Percentiles rank a stretch among this genome's conserved stretches.
Conservation (phyloP, 2,888 invertebrate species). For the Andrena trimmerana region DNA sequence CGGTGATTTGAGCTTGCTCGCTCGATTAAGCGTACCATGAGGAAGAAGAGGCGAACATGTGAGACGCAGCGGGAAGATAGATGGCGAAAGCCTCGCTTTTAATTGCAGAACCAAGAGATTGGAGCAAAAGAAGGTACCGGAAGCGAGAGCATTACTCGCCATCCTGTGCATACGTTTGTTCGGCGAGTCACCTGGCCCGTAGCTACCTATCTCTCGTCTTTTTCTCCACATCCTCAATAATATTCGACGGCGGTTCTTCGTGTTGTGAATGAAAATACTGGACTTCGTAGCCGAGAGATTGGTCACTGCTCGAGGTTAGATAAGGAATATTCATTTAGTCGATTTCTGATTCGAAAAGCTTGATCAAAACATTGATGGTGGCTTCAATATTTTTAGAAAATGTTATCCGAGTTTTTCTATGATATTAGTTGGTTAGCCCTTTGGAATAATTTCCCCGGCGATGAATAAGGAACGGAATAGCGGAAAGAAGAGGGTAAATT, state of each 20-base stretch:
- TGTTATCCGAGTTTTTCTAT: background rate
- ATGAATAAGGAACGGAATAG: constrained; percentile 3
- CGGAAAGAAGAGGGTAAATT: constrained; percentile 23
- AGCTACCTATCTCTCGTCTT: constrained; percentile 18
- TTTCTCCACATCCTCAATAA: constrained; percentile 2
- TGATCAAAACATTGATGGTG: no score
- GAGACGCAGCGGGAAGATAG: constrained; percentile 48
- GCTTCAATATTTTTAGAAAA: background rate
- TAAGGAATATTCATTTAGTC: no score
- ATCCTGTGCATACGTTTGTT: constrained; percentile 3
- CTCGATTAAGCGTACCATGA: constrained; percentile 57
- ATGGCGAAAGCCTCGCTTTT: constrained; percentile 57
- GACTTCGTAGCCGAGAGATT: no score
- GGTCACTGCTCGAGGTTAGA: no score
- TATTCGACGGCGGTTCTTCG: background rate
- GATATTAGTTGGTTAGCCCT: background rate
- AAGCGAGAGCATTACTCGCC: constrained; percentile 30
- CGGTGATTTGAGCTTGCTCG: constrained; percentile 68
- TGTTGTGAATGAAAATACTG: no score
- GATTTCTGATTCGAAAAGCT: no score
- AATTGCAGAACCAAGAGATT: constrained; percentile 46
- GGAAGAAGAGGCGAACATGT: constrained; percentile 44
- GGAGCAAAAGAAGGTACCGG: constrained; percentile 52
- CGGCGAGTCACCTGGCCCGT: constrained; percentile 4
- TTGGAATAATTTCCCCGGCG: constrained; percentile 12